phyloP scores from a whole-genome alignment of 2,797 vertebrate genomes.

The Macroramphosus scolopax region DNA sequence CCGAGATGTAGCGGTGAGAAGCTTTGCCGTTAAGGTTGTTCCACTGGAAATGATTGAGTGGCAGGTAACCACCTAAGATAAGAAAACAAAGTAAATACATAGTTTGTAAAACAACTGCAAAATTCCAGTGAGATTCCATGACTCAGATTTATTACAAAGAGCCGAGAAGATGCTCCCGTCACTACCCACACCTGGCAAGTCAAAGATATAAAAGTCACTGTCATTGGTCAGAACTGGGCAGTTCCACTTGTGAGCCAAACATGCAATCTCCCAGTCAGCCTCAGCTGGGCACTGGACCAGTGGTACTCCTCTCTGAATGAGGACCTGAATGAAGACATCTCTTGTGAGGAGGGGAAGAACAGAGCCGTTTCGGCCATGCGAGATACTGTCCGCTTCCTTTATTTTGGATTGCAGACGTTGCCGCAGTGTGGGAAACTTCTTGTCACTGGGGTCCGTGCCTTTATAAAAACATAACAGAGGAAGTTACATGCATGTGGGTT shows the following conservation, averaged over 20 bases:
- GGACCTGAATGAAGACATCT: conserved; percentile 85
- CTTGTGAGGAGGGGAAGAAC: conserved; percentile 84
- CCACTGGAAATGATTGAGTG: conserved; percentile 87
- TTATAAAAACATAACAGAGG: background rate
- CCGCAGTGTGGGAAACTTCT: conserved; percentile 85
- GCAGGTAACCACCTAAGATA: conserved; percentile 84
- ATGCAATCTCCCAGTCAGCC: conserved; percentile 91
- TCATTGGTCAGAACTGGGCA: conserved; percentile 91
- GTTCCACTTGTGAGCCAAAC: conserved; percentile 87
- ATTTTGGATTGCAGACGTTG: conserved; percentile 84
- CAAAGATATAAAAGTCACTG: conserved; percentile 95
- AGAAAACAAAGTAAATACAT: conserved; percentile 12
- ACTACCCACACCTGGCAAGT: conserved; percentile 78
- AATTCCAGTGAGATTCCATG: too few relatives aligned
- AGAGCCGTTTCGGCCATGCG: conserved; percentile 69
- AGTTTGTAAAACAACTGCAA: too few relatives aligned
- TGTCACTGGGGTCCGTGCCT: conserved; percentile 86
- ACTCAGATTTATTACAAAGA: too few relatives aligned
- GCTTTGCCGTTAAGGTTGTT: conserved; percentile 66
- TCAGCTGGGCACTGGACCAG: conserved; percentile 89
- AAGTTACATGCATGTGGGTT: background rate
- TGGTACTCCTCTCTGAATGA: conserved; percentile 77
- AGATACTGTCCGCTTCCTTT: conserved; percentile 77
- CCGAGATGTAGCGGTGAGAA: conserved; percentile 77
- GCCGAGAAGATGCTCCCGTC: background rate